Conservation (phyloP, 2,113 vertebrate genomes). For the Mobula hypostoma region DNA sequence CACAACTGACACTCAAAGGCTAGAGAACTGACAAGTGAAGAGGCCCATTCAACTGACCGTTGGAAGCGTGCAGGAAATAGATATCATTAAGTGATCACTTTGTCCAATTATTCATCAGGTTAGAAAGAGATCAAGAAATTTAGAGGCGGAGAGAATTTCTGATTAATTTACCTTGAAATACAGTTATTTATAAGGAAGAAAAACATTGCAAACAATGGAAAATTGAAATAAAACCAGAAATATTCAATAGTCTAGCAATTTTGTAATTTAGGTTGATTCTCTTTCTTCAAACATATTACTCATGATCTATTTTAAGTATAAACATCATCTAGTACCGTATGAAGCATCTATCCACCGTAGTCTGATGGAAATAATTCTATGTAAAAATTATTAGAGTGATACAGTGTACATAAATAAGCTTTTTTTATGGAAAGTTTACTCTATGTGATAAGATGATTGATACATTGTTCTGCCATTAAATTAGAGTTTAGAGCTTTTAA, state of each 20-base stretch:
- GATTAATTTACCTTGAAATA: not conserved
- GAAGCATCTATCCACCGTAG: not conserved
- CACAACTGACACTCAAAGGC: not conserved
- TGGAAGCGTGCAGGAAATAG: not conserved
- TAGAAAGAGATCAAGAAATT: not conserved
- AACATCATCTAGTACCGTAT: not conserved
- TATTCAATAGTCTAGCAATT: no score
- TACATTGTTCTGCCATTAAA: no score
- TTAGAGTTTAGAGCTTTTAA: no score
- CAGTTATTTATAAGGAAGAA: not conserved
- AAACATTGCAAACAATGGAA: no score
- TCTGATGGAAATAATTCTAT: not conserved
- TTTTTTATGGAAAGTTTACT: no score
- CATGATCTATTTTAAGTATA: not conserved
- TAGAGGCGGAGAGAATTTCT: not conserved
- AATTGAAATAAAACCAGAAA: no score
- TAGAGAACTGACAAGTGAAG: not conserved
- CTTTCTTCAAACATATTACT: not conserved
- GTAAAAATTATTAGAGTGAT: not conserved
- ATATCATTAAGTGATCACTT: not conserved
- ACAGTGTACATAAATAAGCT: no score
- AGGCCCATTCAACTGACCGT: not conserved
- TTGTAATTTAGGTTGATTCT: no score
- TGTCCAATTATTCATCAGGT: not conserved
- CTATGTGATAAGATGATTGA: no score